Conservation (phyloP, 2,888 invertebrate genomes). For the Apamea monoglypha region DNA sequence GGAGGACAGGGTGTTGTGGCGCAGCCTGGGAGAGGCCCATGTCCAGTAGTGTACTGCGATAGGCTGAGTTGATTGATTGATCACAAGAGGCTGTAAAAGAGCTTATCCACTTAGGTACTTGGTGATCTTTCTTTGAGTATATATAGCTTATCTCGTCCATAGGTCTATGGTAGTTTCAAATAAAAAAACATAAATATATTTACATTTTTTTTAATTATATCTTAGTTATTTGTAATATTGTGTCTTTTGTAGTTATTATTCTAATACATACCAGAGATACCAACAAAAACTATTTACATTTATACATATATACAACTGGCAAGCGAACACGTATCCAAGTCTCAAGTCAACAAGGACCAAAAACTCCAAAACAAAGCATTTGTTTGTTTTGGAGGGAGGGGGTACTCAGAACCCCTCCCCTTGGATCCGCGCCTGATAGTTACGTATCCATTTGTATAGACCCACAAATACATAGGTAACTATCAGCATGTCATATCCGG, state of each 20-base stretch:
- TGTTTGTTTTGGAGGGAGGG: constrained; percentile 35
- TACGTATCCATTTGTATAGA: constrained; percentile 16
- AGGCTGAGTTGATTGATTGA: no score
- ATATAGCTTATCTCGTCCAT: no score
- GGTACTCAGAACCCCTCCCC: not conserved
- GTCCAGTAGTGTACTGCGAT: no score
- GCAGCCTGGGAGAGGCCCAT: no score
- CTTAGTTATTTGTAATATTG: not conserved
- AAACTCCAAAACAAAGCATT: constrained; percentile 29
- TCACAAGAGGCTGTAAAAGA: not conserved
- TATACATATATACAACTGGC: not conserved
- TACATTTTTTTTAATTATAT: not conserved
- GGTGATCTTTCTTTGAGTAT: not conserved
- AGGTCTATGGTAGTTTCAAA: not conserved
- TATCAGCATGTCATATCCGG: constrained; percentile 3
- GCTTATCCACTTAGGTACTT: not conserved
- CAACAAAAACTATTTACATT: not conserved
- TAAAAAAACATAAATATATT: constrained; percentile 1
- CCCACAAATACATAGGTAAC: not conserved
- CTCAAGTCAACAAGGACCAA: not conserved
- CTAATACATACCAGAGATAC: constrained; percentile 10
- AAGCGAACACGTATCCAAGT: constrained; percentile 12
- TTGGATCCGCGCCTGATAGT: constrained; percentile 20
- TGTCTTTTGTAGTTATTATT: not conserved
- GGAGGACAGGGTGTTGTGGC: no score